Conservation (phyloP, 2,888 invertebrate genomes). For the Linnaemya tessellans region DNA sequence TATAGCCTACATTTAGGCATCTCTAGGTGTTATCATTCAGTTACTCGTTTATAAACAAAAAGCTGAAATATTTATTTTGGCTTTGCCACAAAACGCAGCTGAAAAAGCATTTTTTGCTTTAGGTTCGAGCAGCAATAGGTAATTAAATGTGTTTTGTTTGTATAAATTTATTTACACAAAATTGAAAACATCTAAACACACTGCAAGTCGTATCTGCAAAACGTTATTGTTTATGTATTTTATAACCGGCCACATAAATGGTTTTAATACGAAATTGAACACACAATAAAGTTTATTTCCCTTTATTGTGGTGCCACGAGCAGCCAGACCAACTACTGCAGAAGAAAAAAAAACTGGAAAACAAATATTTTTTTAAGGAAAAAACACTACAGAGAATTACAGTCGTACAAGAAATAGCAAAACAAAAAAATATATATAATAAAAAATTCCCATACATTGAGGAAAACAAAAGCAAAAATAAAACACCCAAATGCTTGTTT, state of each 20-base stretch:
- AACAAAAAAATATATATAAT: conserved; percentile 19
- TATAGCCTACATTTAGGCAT: neutral
- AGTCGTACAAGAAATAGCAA: neutral
- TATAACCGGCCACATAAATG: conserved; percentile 42
- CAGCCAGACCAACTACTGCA: neutral
- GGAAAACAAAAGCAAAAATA: conserved; percentile 10
- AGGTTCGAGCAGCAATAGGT: conserved; percentile 6
- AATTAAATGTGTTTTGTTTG: conserved; percentile 31
- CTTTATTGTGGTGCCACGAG: conserved; percentile 23
- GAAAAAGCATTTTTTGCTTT: conserved; percentile 25
- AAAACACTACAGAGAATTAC: conserved; percentile 1
- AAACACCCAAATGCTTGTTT: neutral
- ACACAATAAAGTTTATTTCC: conserved; percentile 52
- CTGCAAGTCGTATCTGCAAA: conserved; percentile 1
- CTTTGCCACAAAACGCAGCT: neutral
- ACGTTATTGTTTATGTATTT: conserved; percentile 4
- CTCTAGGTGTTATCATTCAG: too few relatives aligned
- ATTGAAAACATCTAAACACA: neutral
- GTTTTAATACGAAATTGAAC: conserved; percentile 58
- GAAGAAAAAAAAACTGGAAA: conserved; percentile 4
- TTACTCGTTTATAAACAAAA: neutral
- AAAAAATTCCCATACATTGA: conserved; percentile 34
- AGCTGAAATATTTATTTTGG: neutral
- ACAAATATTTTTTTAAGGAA: conserved; percentile 1
- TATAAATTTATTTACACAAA: neutral